A percentile compares a stretch with the other conserved stretches of the same genome.
These are phyloP conservation scores for Misgurnus anguillicaudatus DNA, from an alignment of 2,113 vertebrate species.

Conservation along the genomic window DNA sequence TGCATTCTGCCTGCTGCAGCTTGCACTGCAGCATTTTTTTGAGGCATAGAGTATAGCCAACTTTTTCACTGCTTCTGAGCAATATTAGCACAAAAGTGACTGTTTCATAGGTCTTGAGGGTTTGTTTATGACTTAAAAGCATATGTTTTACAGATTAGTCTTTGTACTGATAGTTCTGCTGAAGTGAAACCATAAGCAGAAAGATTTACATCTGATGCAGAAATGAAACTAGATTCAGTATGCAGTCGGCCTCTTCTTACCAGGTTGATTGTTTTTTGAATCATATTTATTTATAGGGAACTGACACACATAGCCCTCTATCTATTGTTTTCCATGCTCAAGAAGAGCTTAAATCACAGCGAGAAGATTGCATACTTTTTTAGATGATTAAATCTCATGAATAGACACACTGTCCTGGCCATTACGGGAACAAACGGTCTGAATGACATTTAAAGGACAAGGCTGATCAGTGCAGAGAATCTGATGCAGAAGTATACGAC, in stretches of 20 bases:
- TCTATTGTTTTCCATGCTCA: too few relatives aligned
- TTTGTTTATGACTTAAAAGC: neutral
- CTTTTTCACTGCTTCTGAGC: neutral
- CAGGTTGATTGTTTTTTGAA: neutral
- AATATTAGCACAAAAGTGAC: neutral
- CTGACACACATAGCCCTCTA: too few relatives aligned
- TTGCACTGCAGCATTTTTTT: constrained; percentile 36
- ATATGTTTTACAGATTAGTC: neutral
- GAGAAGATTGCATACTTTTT: neutral
- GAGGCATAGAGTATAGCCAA: neutral
- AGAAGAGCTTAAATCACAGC: neutral
- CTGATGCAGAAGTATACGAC: constrained; percentile 30
- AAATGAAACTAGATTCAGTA: constrained; percentile 19
- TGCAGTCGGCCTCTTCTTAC: neutral
- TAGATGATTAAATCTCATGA: constrained; percentile 21
- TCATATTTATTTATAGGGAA: too few relatives aligned
- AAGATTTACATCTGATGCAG: constrained; percentile 13
- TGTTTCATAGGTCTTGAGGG: neutral
- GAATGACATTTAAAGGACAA: constrained; percentile 45
- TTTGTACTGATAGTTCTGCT: neutral
- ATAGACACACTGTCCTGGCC: constrained; percentile 18
- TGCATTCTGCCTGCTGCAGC: constrained; percentile 24
- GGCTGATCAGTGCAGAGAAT: constrained; percentile 35
- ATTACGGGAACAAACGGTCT: constrained; percentile 29
- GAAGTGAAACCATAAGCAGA: constrained; percentile 31